A percentile compares a stretch with the other conserved stretches of the same genome.
Evolutionary conservation across 2,888 invertebrate genomes (phyloP).

Genomic region (Xestia xanthographa): DNA sequence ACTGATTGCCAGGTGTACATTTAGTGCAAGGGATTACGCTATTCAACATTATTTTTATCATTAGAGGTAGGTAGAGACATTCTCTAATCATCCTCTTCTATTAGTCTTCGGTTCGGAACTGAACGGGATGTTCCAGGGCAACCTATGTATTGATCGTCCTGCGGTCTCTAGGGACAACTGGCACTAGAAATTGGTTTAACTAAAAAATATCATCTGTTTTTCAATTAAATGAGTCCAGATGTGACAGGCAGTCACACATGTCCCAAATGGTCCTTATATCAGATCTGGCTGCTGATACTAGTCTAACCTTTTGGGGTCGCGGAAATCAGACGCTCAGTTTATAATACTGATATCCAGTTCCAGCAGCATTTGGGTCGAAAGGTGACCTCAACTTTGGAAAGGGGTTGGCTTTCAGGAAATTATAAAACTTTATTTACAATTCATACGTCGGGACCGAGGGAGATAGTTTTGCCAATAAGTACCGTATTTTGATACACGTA

Average conservation of each 20-base stretch:
- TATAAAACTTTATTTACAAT: not conserved
- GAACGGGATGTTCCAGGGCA: not conserved
- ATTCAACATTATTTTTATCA: not conserved
- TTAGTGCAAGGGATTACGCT: not conserved
- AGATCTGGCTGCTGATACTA: constrained; percentile 16
- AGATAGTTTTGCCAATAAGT: not conserved
- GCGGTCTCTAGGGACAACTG: not conserved
- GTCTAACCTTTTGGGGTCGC: constrained; percentile 9
- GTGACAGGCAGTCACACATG: constrained; percentile 11
- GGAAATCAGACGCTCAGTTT: constrained; percentile 11
- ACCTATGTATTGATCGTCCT: not conserved
- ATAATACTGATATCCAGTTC: constrained; percentile 3
- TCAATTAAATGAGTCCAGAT: constrained; percentile 11
- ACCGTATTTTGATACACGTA: not conserved
- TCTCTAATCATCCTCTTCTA: too few relatives aligned
- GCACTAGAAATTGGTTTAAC: not conserved
- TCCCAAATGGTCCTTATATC: constrained; percentile 15
- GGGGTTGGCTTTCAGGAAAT: not conserved
- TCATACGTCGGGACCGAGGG: not conserved
- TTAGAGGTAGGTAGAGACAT: too few relatives aligned
- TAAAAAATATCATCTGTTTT: not conserved
- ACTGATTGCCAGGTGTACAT: not conserved
- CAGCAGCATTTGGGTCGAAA: not conserved
- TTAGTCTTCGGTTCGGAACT: too few relatives aligned
- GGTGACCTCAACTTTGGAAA: not conserved